A percentile compares a stretch with the other conserved stretches of the same genome.
These are phyloP conservation scores for Proisotoma minuta DNA, from an alignment of 2,888 invertebrate genomes.

Conservation along the genomic window DNA sequence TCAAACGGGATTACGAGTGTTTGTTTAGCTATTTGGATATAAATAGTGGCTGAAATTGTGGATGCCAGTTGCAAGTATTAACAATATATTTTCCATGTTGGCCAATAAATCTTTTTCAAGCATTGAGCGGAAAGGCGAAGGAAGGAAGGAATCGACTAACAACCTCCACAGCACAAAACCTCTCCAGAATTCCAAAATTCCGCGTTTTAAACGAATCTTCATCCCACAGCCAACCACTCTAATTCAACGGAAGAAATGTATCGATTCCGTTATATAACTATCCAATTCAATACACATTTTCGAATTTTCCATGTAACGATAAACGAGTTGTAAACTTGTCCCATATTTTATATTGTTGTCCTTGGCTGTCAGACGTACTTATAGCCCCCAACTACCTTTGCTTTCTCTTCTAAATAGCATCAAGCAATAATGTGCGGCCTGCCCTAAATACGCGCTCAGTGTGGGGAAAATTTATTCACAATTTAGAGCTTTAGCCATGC, in stretches of 20 bases:
- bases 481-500: neutral
- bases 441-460: conserved; percentile 7
- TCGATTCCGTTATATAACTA: neutral
- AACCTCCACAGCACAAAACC: neutral
- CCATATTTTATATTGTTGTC: conserved; percentile 6
- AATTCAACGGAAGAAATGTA: too few species aligned
- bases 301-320: conserved; percentile 1
- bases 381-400: neutral
- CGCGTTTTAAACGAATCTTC: neutral
- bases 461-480: conserved; percentile 4
- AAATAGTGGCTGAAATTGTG: neutral
- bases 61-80: conserved; percentile 1
- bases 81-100: conserved; percentile 21
- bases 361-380: neutral
- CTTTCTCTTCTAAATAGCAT: too few species aligned
- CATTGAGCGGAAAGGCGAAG: conserved; percentile 26
- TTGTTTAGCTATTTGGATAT: too few species aligned
- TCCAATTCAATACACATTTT: neutral
- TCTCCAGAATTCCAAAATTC: conserved; percentile 2
- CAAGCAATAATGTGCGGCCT: conserved; percentile 5
- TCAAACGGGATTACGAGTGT: too few species aligned
- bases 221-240: neutral
- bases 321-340: neutral
- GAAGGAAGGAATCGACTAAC: conserved; percentile 30
- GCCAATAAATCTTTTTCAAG: conserved; percentile 32